These are phyloP conservation scores for Lepidonotus clava DNA, from an alignment of 2,888 invertebrate genomes.

Conservation along the genomic window DNA sequence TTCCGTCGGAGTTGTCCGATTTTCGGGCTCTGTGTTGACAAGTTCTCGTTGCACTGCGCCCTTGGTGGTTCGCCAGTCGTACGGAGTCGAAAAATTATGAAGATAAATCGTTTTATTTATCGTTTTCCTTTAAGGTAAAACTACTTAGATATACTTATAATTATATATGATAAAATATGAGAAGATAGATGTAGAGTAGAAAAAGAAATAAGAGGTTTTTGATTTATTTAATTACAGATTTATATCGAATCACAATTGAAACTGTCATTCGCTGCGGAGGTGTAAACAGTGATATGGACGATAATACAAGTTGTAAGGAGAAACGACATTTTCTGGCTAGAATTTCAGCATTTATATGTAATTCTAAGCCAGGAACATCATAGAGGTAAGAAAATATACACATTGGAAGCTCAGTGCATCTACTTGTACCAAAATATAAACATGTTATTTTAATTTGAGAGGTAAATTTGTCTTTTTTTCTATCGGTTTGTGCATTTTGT, in stretches of 20 bases:
- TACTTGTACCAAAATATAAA: too few relatives aligned
- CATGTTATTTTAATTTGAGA: too few relatives aligned
- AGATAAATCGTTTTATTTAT: not conserved
- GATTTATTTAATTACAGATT: not conserved
- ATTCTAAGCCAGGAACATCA: too few relatives aligned
- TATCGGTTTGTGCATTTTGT: too few relatives aligned
- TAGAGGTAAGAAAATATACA: too few relatives aligned
- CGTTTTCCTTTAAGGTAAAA: not conserved
- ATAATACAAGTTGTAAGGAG: slow-evolving; percentile 10
- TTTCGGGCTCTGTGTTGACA: slow-evolving; percentile 37
- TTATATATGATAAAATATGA: not conserved
- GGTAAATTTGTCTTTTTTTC: too few relatives aligned
- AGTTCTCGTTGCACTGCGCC: slow-evolving; percentile 45
- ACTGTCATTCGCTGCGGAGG: not conserved
- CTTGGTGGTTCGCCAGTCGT: slow-evolving; percentile 42
- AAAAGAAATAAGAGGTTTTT: not conserved
- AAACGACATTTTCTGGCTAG: not conserved
- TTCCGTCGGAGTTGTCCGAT: not conserved
- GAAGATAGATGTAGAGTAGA: too few relatives aligned
- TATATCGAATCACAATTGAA: not conserved
- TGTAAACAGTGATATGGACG: slow-evolving; percentile 30
- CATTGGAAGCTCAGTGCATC: too few relatives aligned
- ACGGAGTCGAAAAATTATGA: slow-evolving; percentile 22
- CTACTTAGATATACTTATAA: too few relatives aligned
- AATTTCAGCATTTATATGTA: slow-evolving; percentile 12